Evolutionary conservation across 2,888 invertebrate species (phyloP).

Genomic region (Urechis unicinctus): DNA sequence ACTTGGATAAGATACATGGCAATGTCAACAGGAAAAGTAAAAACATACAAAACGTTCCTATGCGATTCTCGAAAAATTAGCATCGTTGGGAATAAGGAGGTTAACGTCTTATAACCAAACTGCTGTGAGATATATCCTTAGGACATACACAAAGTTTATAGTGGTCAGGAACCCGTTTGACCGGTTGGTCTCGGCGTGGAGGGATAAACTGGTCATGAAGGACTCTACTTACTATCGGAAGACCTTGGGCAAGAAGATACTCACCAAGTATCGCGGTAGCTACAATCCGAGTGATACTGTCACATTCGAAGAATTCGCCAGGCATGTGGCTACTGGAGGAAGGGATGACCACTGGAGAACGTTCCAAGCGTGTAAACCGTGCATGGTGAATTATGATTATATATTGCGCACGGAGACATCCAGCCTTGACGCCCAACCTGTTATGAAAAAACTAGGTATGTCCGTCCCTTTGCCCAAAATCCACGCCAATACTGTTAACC

Average conservation of each 20-base stretch:
- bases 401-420: not conserved
- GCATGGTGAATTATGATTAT: not conserved
- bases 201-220: not conserved
- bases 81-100: no score
- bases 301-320: not conserved
- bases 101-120: no score
- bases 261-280: not conserved
- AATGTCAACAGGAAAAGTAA: no score
- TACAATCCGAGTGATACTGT: not conserved
- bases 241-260: not conserved
- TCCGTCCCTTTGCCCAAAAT: not conserved
- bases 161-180: not conserved
- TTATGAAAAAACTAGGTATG: not conserved
- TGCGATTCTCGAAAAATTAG: no score
- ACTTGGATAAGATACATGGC: no score
- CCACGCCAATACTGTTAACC: not conserved
- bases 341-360: not conserved
- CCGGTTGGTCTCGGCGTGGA: not conserved
- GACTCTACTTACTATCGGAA: not conserved
- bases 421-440: not conserved
- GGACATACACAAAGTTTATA: not conserved
- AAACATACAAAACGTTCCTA: no score
- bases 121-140: no score
- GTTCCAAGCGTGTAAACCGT: not conserved
- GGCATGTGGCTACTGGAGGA: not conserved